These are phyloP conservation scores for Eilema sororculum DNA, from an alignment of 2,888 invertebrate species.

Conservation along the genomic window DNA sequence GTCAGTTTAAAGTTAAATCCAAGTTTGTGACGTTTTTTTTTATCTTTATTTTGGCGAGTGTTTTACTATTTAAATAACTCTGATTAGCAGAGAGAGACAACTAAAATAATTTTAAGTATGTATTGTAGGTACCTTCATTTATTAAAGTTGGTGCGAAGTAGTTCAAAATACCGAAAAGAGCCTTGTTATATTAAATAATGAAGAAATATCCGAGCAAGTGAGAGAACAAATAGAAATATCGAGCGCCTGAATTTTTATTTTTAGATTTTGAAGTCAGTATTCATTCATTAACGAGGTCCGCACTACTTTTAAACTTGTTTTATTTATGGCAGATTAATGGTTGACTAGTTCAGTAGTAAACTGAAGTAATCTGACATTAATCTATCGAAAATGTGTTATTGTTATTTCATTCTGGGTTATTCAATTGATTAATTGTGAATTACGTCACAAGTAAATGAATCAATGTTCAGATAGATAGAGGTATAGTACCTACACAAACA, in stretches of 20 bases:
- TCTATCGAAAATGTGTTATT: not conserved
- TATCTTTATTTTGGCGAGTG: too few relatives aligned
- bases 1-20: too few relatives aligned
- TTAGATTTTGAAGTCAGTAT: not conserved
- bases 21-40: too few relatives aligned
- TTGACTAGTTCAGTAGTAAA: slow-evolving; percentile 3
- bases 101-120: not conserved
- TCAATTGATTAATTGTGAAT: slow-evolving; percentile 24
- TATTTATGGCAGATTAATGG: not conserved
- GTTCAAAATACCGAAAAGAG: not conserved
- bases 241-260: not conserved
- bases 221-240: not conserved
- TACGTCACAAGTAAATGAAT: slow-evolving; percentile 16
- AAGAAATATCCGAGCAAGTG: not conserved
- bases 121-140: not conserved
- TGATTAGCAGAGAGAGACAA: too few relatives aligned
- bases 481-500: not conserved
- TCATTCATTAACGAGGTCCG: slow-evolving; percentile 4
- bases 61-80: too few relatives aligned
- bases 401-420: slow-evolving; percentile 7
- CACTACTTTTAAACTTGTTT: not conserved
- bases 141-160: not conserved
- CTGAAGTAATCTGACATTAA: slow-evolving; percentile 3
- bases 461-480: slow-evolving; percentile 8
- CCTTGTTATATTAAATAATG: not conserved